A percentile compares a stretch with the other conserved stretches of the same genome.
phyloP scores from a whole-genome alignment of 2,888 invertebrate species.

The Stenoptilia bipunctidactyla region DNA sequence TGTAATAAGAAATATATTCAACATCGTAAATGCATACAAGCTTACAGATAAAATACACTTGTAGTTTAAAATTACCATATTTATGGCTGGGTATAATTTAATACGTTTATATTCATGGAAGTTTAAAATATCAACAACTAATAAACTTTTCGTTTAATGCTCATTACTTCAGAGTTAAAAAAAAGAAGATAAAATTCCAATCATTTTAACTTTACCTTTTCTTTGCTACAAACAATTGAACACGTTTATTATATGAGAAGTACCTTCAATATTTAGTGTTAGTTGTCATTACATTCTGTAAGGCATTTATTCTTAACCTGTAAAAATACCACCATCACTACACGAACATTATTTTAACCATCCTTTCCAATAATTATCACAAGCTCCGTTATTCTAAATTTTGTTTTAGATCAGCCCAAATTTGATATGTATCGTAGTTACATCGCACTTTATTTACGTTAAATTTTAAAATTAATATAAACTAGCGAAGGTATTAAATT shows the following conservation, averaged over 20 bases:
- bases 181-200: neutral
- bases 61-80: too few relatives aligned
- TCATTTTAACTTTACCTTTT: neutral
- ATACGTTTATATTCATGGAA: too few relatives aligned
- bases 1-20: conserved; percentile 45
- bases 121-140: conserved; percentile 17
- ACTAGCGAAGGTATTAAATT: conserved; percentile 28
- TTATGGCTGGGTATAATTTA: too few relatives aligned
- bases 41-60: conserved; percentile 35
- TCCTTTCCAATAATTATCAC: conserved; percentile 41
- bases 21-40: conserved; percentile 67
- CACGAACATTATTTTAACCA: conserved; percentile 39
- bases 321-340: conserved; percentile 51
- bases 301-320: conserved; percentile 20
- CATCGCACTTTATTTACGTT: conserved; percentile 59
- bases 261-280: neutral
- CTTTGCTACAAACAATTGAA: neutral
- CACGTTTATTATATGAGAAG: neutral
- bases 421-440: conserved; percentile 68
- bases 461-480: conserved; percentile 6
- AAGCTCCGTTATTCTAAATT: conserved; percentile 48
- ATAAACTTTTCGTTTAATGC: neutral
- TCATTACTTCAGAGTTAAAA: too few relatives aligned
- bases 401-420: conserved; percentile 53
- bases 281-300: neutral